phyloP scores from a whole-genome alignment of 2,888 invertebrate genomes.

The Diabrotica balteata region DNA sequence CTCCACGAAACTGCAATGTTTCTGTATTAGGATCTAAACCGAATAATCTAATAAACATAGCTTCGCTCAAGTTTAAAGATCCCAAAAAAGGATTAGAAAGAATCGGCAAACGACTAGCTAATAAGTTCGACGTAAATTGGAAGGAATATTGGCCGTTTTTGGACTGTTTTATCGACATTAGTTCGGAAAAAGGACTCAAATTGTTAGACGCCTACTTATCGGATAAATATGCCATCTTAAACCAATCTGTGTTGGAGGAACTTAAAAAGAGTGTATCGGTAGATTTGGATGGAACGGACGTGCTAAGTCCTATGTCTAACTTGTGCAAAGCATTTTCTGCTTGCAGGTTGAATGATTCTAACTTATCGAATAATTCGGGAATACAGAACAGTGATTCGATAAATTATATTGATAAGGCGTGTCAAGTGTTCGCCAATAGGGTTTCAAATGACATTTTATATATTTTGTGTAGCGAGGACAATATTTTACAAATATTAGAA shows the following conservation, averaged over 20 bases:
- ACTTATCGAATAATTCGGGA: conserved; percentile 37
- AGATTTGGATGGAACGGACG: conserved; percentile 27
- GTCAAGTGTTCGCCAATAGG: conserved; percentile 74
- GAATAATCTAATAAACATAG: conserved; percentile 34
- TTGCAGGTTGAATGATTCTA: conserved; percentile 62
- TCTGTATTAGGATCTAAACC: conserved; percentile 36
- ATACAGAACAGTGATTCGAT: conserved; percentile 56
- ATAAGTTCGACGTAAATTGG: conserved; percentile 80
- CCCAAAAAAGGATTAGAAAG: conserved; percentile 88
- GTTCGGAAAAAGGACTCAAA: conserved; percentile 74
- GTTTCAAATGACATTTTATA: conserved; percentile 70
- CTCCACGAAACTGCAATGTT: conserved; percentile 65
- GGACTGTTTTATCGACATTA: conserved; percentile 80
- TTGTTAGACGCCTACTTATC: conserved; percentile 77
- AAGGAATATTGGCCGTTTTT: conserved; percentile 94
- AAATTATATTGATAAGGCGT: conserved; percentile 67
- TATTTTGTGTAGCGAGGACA: conserved; percentile 54
- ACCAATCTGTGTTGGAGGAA: conserved; percentile 35
- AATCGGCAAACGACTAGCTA: conserved; percentile 78
- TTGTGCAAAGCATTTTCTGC: conserved; percentile 67
- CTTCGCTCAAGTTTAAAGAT: conserved; percentile 64
- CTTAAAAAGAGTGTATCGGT: conserved; percentile 25
- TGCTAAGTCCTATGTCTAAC: conserved; percentile 67
- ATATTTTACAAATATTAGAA: conserved; percentile 65
- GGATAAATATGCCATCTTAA: conserved; percentile 24